Evolutionary conservation across 2,888 invertebrate species (phyloP).

Genomic region (Drosophila tripunctata): DNA sequence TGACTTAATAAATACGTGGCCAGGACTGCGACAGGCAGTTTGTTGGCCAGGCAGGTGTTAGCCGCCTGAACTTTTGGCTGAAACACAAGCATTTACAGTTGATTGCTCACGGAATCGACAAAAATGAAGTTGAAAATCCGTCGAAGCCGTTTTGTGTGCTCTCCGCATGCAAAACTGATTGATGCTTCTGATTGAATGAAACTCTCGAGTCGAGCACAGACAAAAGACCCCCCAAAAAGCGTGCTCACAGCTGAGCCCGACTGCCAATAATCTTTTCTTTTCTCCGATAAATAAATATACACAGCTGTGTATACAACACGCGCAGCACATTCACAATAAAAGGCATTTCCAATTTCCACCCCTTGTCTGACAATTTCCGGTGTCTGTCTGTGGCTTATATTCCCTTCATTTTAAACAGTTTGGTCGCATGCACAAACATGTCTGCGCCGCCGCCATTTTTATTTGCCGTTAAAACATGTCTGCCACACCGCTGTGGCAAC

Average conservation of each 20-base stretch:
- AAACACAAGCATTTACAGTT: conserved; percentile 56
- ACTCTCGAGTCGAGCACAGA: conserved; percentile 20
- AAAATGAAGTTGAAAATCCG: conserved; percentile 72
- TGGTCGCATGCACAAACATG: conserved; percentile 61
- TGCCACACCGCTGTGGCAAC: conserved; percentile 26
- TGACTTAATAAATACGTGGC: conserved; percentile 73
- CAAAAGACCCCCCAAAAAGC: conserved; percentile 17
- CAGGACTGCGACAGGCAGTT: conserved; percentile 22
- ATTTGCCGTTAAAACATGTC: conserved; percentile 45
- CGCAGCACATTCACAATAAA: conserved; percentile 43
- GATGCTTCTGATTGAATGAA: conserved; percentile 58
- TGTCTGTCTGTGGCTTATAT: conserved; percentile 20
- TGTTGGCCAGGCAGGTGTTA: conserved; percentile 45
- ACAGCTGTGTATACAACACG: conserved; percentile 5
- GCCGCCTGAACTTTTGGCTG: conserved; percentile 4
- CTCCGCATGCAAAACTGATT: conserved; percentile 33
- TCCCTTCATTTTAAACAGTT: conserved; percentile 52
- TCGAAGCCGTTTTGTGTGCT: conserved; percentile 36
- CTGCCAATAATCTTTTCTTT: conserved; percentile 1
- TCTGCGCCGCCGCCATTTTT: conserved; percentile 59
- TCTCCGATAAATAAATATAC: background rate
- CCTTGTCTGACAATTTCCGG: conserved; percentile 34
- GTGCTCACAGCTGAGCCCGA: conserved; percentile 31
- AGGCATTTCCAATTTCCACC: conserved; percentile 8
- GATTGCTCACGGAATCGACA: conserved; percentile 73